Conservation (phyloP, 2,888 invertebrate genomes). For the Zeuzera pyrina region DNA sequence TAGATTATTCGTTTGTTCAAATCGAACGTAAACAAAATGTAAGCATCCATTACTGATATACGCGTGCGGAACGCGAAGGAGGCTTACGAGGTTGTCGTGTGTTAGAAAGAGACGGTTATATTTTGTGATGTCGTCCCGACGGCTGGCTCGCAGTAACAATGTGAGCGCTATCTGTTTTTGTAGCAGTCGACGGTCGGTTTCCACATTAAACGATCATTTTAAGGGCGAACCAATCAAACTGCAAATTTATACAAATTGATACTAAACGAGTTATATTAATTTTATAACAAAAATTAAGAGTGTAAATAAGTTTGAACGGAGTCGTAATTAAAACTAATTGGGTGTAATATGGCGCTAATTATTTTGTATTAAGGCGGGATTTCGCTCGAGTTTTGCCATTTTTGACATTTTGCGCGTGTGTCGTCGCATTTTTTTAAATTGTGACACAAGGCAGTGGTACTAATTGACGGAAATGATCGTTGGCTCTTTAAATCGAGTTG, state of each 20-base stretch:
- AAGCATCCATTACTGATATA: slow-evolving; percentile 65
- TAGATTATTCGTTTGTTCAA: slow-evolving; percentile 73
- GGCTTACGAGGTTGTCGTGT: slow-evolving; percentile 14
- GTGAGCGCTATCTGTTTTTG: slow-evolving; percentile 58
- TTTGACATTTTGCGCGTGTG: slow-evolving; percentile 37
- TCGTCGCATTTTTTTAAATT: slow-evolving; percentile 22
- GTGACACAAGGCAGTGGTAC: slow-evolving; percentile 9
- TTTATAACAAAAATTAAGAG: slow-evolving; percentile 74
- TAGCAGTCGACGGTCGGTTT: slow-evolving; percentile 64
- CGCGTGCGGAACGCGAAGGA: slow-evolving; percentile 28
- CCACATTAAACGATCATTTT: slow-evolving; percentile 70
- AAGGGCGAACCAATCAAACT: slow-evolving; percentile 71
- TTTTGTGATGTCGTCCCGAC: slow-evolving; percentile 16
- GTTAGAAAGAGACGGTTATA: slow-evolving; percentile 35
- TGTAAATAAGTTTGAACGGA: slow-evolving; percentile 70
- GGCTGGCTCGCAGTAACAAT: slow-evolving; percentile 25
- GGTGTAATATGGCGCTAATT: slow-evolving; percentile 65
- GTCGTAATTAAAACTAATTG: slow-evolving; percentile 70
- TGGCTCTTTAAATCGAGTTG: slow-evolving; percentile 12
- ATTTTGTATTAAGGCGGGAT: slow-evolving; percentile 61
- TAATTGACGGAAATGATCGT: slow-evolving; percentile 15
- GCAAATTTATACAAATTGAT: slow-evolving; percentile 73
- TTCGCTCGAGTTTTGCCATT: slow-evolving; percentile 53
- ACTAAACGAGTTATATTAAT: slow-evolving; percentile 73
- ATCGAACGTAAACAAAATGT: slow-evolving; percentile 71